A percentile compares a stretch with the other conserved stretches of the same genome.
Conservation (phyloP, 2,113 vertebrate species). For the Colossoma macropomum region DNA sequence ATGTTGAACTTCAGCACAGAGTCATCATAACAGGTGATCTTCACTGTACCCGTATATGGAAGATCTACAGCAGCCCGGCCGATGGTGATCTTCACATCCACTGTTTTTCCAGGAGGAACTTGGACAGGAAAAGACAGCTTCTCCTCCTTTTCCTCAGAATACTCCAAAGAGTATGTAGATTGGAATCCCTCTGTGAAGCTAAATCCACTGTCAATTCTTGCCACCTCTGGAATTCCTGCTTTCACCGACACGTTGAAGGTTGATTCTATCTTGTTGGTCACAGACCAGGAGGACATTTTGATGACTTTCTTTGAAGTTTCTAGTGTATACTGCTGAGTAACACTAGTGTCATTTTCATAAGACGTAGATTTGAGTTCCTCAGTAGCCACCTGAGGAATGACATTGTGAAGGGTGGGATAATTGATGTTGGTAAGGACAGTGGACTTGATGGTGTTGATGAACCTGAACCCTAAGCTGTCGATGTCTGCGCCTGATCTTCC, state of each 20-base stretch:
- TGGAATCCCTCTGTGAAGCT: background rate
- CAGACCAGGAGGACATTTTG: conserved; percentile 42
- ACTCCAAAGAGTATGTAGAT: background rate
- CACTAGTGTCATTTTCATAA: conserved; percentile 15
- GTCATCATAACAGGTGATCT: conserved; percentile 39
- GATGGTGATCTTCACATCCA: conserved; percentile 36
- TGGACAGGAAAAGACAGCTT: background rate
- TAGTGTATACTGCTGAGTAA: background rate
- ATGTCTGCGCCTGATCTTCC: conserved; percentile 39
- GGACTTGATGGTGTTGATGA: conserved; percentile 49
- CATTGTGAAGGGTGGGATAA: conserved; percentile 46
- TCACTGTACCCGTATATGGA: conserved; percentile 40
- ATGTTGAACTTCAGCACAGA: conserved; percentile 15
- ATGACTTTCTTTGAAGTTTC: conserved; percentile 11
- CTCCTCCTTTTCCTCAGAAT: conserved; percentile 18
- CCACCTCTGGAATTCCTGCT: conserved; percentile 39
- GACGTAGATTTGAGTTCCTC: conserved; percentile 40
- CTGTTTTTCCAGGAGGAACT: conserved; percentile 35
- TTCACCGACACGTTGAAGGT: conserved; percentile 26
- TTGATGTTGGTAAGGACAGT: background rate
- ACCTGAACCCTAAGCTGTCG: conserved; percentile 37
- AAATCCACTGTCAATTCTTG: background rate
- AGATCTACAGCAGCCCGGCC: conserved; percentile 43
- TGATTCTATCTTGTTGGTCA: background rate
- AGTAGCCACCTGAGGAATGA: conserved; percentile 6